These are phyloP conservation scores for Oryzias dopingdopingensis DNA, from an alignment of 2,797 vertebrate species.

Conservation along the genomic window DNA sequence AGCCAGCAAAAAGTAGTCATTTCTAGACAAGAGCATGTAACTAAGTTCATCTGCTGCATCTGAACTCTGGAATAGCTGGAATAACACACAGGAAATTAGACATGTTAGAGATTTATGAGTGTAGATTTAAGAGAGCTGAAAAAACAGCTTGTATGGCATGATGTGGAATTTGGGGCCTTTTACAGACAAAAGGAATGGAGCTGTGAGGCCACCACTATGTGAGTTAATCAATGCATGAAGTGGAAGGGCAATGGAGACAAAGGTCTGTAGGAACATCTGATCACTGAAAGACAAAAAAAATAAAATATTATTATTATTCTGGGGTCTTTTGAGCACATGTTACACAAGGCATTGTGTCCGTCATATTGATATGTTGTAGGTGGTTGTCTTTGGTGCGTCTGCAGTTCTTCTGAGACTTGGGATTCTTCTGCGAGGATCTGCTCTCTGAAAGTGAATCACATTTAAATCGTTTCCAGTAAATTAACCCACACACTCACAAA, in stretches of 20 bases:
- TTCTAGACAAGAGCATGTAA: conserved; percentile 25
- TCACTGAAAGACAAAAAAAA: not conserved
- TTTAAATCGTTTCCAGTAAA: conserved; percentile 36
- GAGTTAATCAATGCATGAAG: not conserved
- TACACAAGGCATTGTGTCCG: conserved; percentile 5
- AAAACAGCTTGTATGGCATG: conserved; percentile 1
- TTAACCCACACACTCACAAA: conserved; percentile 6
- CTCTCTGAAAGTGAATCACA: conserved; percentile 34
- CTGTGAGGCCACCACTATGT: not conserved
- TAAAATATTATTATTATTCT: not conserved
- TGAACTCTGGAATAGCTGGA: conserved; percentile 29
- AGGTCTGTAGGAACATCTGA: not conserved
- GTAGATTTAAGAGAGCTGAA: conserved; percentile 27
- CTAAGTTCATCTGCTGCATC: conserved; percentile 35
- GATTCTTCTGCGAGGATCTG: conserved; percentile 16
- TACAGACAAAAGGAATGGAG: not conserved
- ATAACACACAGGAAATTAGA: conserved; percentile 44
- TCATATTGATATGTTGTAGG: conserved; percentile 2
- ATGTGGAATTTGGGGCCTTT: not conserved
- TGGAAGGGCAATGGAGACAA: not conserved
- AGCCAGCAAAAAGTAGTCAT: conserved; percentile 63
- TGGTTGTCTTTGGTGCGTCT: conserved; percentile 8
- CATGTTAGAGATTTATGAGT: conserved; percentile 3
- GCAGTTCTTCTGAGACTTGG: conserved; percentile 10
- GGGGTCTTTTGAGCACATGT: conserved; percentile 1